These are phyloP conservation scores for Heliconius ethilla DNA, from an alignment of 2,888 invertebrate species.

Conservation along the genomic window DNA sequence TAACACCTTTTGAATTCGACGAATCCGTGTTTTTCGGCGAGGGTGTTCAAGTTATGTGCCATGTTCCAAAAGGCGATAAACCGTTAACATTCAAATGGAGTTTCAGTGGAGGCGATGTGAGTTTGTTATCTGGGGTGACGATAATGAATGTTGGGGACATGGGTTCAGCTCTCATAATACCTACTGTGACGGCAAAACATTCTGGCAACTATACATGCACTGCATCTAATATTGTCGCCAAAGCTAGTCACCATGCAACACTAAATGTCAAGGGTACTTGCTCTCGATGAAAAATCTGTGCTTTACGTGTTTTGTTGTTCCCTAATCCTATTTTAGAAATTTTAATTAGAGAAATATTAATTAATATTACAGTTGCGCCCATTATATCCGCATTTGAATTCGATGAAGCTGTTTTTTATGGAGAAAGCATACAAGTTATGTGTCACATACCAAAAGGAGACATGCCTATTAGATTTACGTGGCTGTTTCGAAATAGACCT, in stretches of 20 bases:
- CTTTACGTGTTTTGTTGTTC: constrained; percentile 62
- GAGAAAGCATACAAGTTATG: constrained; percentile 82
- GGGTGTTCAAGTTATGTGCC: constrained; percentile 82
- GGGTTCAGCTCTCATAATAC: constrained; percentile 86
- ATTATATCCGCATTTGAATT: constrained; percentile 83
- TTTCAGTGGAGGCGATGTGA: constrained; percentile 84
- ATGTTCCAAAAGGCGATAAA: constrained; percentile 85
- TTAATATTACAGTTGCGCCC: constrained; percentile 80
- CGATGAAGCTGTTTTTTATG: constrained; percentile 79
- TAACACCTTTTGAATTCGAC: constrained; percentile 83
- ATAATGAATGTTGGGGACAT: constrained; percentile 85
- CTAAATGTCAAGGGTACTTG: constrained; percentile 84
- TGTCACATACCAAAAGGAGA: constrained; percentile 86
- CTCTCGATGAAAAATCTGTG: constrained; percentile 62
- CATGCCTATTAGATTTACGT: constrained; percentile 85
- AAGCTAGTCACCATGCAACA: constrained; percentile 81
- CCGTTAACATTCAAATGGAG: constrained; percentile 89
- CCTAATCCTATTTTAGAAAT: constrained; percentile 41
- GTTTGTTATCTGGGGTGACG: constrained; percentile 82
- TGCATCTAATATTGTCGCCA: constrained; percentile 84
- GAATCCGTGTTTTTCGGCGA: constrained; percentile 82
- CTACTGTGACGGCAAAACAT: constrained; percentile 85
- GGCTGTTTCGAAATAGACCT: constrained; percentile 85
- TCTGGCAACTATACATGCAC: constrained; percentile 87
- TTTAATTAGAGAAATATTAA: constrained; percentile 47